Evolutionary conservation across 1,140 invertebrate species (phyloP).

Genomic region (Atta colombica): DNA sequence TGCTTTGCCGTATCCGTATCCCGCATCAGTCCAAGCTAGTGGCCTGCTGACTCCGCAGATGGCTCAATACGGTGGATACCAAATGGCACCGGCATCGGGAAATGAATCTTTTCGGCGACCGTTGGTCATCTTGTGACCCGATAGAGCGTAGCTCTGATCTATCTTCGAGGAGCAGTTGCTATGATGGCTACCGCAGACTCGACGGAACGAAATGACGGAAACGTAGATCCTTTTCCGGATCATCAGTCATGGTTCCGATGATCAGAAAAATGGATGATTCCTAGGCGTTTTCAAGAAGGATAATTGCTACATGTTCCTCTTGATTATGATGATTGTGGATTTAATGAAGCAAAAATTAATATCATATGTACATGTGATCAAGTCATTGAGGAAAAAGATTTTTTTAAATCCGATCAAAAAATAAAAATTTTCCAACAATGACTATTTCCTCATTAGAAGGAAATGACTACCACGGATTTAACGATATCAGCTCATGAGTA

Average conservation of each 20-base stretch:
- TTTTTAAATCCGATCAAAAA: conserved; percentile 8
- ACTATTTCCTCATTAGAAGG: background rate
- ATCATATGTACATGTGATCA: background rate
- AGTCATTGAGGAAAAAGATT: background rate
- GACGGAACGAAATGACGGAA: background rate
- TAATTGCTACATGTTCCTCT: background rate
- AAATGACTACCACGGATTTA: background rate
- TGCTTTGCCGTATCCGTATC: conserved; percentile 88
- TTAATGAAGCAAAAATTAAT: background rate
- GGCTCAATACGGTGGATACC: conserved; percentile 89
- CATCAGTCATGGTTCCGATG: conserved; percentile 1
- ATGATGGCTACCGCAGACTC: conserved; percentile 32
- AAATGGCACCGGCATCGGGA: conserved; percentile 86
- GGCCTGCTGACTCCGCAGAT: conserved; percentile 87
- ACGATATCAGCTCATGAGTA: too few species aligned
- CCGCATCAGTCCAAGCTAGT: conserved; percentile 85
- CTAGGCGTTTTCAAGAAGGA: background rate
- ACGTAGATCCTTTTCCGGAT: background rate
- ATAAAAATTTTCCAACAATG: background rate
- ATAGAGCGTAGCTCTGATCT: conserved; percentile 85
- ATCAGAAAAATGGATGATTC: background rate
- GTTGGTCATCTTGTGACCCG: conserved; percentile 95
- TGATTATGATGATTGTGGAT: background rate
- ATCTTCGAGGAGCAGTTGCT: conserved; percentile 75
- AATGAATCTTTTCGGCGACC: conserved; percentile 91